Evolutionary conservation across 2,888 invertebrate genomes (phyloP).

Genomic region (Vanessa cardui): DNA sequence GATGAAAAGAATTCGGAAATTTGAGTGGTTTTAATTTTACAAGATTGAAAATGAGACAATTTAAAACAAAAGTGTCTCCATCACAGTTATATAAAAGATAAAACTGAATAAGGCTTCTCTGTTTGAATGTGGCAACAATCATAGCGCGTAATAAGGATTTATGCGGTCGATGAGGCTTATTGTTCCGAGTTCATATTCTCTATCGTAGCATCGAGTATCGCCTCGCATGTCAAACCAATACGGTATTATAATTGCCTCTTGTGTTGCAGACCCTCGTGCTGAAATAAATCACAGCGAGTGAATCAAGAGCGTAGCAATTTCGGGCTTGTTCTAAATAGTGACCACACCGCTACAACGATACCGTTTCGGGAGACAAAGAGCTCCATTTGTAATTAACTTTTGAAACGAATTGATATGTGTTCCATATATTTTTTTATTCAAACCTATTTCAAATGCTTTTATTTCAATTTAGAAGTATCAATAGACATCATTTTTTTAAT

Average conservation of each 20-base stretch:
- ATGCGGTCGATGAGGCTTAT: conserved; percentile 15
- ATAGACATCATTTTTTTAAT: conserved; percentile 6
- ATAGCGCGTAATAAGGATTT: conserved; percentile 15
- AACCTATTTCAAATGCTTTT: conserved; percentile 15
- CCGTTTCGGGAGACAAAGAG: conserved; percentile 34
- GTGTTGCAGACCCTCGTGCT: conserved; percentile 47
- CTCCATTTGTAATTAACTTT: conserved; percentile 38
- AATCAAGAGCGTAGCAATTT: conserved; percentile 51
- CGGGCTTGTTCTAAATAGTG: conserved; percentile 59
- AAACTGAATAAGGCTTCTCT: neutral
- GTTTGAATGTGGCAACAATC: conserved; percentile 11
- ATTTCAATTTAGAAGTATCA: conserved; percentile 18
- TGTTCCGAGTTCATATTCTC: conserved; percentile 17
- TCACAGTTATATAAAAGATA: neutral
- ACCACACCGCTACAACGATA: conserved; percentile 39
- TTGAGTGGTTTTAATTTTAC: neutral
- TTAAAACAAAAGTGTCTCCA: neutral
- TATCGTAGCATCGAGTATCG: conserved; percentile 27
- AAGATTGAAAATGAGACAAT: neutral
- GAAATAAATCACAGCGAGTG: conserved; percentile 56
- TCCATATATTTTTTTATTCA: conserved; percentile 25
- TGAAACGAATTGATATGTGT: conserved; percentile 32
- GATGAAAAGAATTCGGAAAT: neutral
- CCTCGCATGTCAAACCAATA: conserved; percentile 60
- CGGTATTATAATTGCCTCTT: conserved; percentile 69